Base-by-base conservation (phyloP, 2,888 invertebrate species). In the Polyploca ridens region DNA sequence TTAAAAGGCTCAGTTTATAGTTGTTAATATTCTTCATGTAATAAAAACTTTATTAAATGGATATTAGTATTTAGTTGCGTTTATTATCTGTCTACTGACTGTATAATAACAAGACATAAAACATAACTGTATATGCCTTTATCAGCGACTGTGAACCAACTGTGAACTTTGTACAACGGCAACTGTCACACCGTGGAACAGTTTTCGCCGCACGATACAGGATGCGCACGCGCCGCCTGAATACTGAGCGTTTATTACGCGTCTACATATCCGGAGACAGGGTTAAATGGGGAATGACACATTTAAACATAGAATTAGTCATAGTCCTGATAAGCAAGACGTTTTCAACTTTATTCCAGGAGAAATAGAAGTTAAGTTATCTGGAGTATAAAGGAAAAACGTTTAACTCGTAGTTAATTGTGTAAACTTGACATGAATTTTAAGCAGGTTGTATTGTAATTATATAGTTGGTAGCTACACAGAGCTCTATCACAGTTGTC, bases 141-240 rank as follows among this genome's bases (percentile, higher is more conserved):
- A 46, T 46, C 46, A 46, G n/a, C 46, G 2, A 46, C 46, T 46
- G 41, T 38, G 8, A 41, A 41, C 41, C 41, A 41, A 49, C 49
- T 16, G 49, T 49, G 54, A 54, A 54, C 54, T 19, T 10, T 10
- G 16, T 54, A 41, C 41, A 19, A 54, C 54, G 54, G 54, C 54
- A 54, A 54, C 54, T 54, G 19, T 54, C 54, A 49, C 63, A 62
- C 58, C 63, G 62, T 68, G 66, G 67, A 69, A 69, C 70, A 70
- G 72, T 73, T 73, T 68, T 70, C 66, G 58, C 65, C 54, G 16
- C 54, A 58, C n/a, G 58, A 61, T 62, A 66, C 69, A 72, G 72
- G 74, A 74, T 68, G 66, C 66, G 66, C 63, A 62, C 57, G 67
- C 69, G 65, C 67, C 63, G 63, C 66, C 65, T 44, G 67, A 66